These are phyloP conservation scores for Chanos chanos DNA, from an alignment of 2,797 vertebrate genomes.

Conservation along the genomic window DNA sequence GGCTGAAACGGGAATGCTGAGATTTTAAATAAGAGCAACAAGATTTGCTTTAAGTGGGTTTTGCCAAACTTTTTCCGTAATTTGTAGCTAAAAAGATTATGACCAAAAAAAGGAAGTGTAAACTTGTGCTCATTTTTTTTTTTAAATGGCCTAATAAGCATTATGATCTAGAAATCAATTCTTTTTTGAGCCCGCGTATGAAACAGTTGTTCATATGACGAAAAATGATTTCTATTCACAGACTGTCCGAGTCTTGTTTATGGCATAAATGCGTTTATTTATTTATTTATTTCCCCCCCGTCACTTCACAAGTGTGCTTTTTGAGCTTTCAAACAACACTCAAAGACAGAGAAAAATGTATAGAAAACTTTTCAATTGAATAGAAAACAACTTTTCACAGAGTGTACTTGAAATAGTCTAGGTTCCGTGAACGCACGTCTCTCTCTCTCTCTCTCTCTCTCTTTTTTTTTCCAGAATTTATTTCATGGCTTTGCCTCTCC, in stretches of 20 bases:
- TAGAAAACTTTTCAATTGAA: constrained; percentile 37
- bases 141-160: too few relatives aligned
- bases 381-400: constrained; percentile 56
- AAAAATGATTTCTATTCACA: constrained; percentile 25
- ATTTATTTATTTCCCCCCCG: too few relatives aligned
- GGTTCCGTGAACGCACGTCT: constrained; percentile 71
- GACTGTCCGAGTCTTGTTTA: constrained; percentile 25
- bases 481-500: constrained; percentile 73
- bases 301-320: constrained; percentile 29
- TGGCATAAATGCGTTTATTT: constrained; percentile 16
- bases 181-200: constrained; percentile 9
- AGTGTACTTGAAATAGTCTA: constrained; percentile 64
- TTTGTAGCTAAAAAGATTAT: too few relatives aligned
- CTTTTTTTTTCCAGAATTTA: constrained; percentile 53
- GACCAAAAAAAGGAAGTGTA: too few relatives aligned
- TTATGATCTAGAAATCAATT: not conserved
- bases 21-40: too few relatives aligned
- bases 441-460: constrained; percentile 21
- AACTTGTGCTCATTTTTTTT: too few relatives aligned
- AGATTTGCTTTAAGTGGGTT: too few relatives aligned
- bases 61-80: too few relatives aligned
- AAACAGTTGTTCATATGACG: constrained; percentile 31
- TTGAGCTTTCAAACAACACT: constrained; percentile 25
- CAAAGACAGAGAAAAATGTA: constrained; percentile 18
- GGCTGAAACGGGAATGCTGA: too few relatives aligned